Conservation (phyloP, 2,113 vertebrate genomes). For the Fregata magnificens region DNA sequence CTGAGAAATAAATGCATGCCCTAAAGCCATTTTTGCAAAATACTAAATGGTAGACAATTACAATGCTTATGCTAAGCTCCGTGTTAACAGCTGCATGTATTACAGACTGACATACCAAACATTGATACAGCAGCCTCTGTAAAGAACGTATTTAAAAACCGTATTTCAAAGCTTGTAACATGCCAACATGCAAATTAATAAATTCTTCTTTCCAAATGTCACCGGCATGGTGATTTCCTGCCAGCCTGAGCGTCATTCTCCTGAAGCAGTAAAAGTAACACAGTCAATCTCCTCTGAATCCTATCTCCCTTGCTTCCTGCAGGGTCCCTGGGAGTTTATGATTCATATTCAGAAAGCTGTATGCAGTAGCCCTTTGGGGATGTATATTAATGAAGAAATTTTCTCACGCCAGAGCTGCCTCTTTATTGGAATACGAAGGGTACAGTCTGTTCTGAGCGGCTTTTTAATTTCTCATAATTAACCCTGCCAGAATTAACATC, state of each 20-base stretch:
- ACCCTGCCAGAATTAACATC: slow-evolving; percentile 74
- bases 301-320: slow-evolving; percentile 49
- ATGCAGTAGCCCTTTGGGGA: slow-evolving; percentile 59
- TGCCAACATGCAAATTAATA: slow-evolving; percentile 70
- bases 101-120: neutral
- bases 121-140: neutral
- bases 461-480: slow-evolving; percentile 79
- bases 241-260: slow-evolving; percentile 44
- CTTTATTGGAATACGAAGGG: slow-evolving; percentile 70
- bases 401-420: slow-evolving; percentile 63
- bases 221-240: slow-evolving; percentile 60
- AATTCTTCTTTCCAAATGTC: slow-evolving; percentile 68
- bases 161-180: slow-evolving; percentile 64
- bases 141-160: slow-evolving; percentile 34
- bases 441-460: slow-evolving; percentile 73
- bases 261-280: slow-evolving; percentile 59
- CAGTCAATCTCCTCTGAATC: slow-evolving; percentile 64
- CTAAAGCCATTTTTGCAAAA: slow-evolving; percentile 51
- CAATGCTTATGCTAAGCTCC: slow-evolving; percentile 55
- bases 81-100: slow-evolving; percentile 53
- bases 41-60: slow-evolving; percentile 68
- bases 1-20: slow-evolving; percentile 55
- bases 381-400: slow-evolving; percentile 77
- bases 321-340: slow-evolving; percentile 56
- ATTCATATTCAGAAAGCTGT: slow-evolving; percentile 68